Conservation (phyloP, 1,140 invertebrate genomes). For the Heliconius congener region DNA sequence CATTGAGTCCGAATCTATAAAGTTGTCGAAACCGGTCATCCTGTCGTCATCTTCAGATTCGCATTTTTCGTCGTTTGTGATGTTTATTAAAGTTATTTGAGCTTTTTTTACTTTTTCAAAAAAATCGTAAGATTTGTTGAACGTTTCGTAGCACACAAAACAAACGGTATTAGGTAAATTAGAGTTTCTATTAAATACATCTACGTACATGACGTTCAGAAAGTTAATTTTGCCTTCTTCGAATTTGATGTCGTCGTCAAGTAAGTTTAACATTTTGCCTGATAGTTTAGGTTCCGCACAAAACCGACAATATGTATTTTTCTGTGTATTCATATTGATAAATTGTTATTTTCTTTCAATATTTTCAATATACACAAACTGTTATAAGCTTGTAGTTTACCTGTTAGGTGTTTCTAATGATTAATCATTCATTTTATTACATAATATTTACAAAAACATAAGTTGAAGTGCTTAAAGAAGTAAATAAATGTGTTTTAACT, state of each 20-base stretch:
- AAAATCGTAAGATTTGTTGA: slow-evolving; percentile 65
- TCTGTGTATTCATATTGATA: slow-evolving; percentile 50
- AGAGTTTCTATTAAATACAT: slow-evolving; percentile 49
- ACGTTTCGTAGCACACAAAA: slow-evolving; percentile 58
- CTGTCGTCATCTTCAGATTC: slow-evolving; percentile 49
- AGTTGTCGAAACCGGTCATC: slow-evolving; percentile 46
- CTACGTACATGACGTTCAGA: slow-evolving; percentile 58
- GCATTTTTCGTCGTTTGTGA: slow-evolving; percentile 40
- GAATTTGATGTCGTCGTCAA: slow-evolving; percentile 48
- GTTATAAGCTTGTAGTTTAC: not conserved
- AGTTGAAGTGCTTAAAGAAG: not conserved
- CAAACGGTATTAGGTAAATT: slow-evolving; percentile 65
- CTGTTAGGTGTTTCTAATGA: not conserved
- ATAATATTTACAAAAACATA: not conserved
- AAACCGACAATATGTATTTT: slow-evolving; percentile 59
- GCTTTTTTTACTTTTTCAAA: slow-evolving; percentile 56
- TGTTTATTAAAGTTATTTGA: slow-evolving; percentile 51
- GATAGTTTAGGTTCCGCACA: slow-evolving; percentile 60
- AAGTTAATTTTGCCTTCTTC: slow-evolving; percentile 59
- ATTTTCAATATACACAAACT: not conserved
- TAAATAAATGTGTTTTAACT: not conserved
- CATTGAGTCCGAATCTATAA: slow-evolving; percentile 24
- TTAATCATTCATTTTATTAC: not conserved
- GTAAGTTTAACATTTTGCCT: slow-evolving; percentile 56
- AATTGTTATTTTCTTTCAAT: not conserved